Base-by-base conservation (phyloP, 1,140 invertebrate genomes). In the Procambarus virginalis region DNA sequence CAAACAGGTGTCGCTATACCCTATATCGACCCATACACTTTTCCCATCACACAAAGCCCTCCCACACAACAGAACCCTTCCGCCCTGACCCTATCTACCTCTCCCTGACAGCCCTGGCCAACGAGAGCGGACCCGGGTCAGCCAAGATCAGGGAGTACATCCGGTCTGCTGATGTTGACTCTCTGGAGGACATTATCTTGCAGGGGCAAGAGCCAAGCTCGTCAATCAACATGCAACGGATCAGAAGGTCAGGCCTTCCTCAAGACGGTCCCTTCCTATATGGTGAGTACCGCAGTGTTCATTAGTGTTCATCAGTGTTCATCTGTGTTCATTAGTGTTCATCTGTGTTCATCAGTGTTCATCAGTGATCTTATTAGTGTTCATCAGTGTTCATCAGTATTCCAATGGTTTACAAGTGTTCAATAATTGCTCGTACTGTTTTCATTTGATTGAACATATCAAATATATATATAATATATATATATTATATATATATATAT, bases 111-210 rank as follows among this genome's bases (percentile, higher is more conserved):
- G 85, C 85, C 45, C 58, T 87, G 51, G 95, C 95, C 58, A 34
- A 58, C 46, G 76, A 91, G 58, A 82, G 48, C 2, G 84, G 79
- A 2, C 68, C 75, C 22, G 91, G 76, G 12, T 82, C 85, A 46
- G 81, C 97, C 73, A 97, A 97, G 92, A 97, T 98, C 91, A 95
- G 97, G 91, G 97, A 97, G 94, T 98, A 97, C 97, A 97, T 98
- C 91, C 97, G 98, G 93, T 97, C 98, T 93, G 95, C 96, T 93
- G 97, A 98, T 93, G 95, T 98, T 93, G 95, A 95, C 46, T 96
- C 96, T 92, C 94, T 98, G 76, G 96, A 97, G 93, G 96, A 96
- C 92, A 96, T 98, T 0, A 94, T 98, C 14, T 97, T 97, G 96
- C 96, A 97, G 92, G 97, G 97, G 0, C 96, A 97, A 92, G 98